Conservation (phyloP, 2,888 invertebrate species). For the Trissonchulus sp. region DNA sequence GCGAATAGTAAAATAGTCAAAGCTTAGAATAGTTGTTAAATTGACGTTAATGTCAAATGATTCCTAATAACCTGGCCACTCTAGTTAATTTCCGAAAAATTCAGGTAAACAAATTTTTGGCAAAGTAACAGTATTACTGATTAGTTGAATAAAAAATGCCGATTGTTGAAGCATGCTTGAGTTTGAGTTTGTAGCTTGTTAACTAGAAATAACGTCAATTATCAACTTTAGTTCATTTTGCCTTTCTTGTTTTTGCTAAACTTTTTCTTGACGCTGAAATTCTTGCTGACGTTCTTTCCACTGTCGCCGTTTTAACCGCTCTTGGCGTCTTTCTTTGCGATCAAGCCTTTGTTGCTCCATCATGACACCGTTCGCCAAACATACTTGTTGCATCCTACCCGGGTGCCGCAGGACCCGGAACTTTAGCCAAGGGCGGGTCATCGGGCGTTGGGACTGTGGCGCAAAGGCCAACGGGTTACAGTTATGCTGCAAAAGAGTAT, state of each 20-base stretch:
- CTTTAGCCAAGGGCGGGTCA: no score
- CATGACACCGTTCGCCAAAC: not conserved
- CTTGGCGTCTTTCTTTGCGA: not conserved
- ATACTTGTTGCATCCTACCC: not conserved
- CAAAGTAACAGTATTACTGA: not conserved
- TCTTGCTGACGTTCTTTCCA: not conserved
- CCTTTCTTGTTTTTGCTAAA: no score
- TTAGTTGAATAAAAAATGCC: not conserved
- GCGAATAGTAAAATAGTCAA: no score
- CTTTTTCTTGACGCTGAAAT: not conserved
- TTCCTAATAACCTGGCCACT: not conserved
- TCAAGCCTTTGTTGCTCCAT: not conserved
- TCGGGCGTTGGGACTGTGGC: not conserved
- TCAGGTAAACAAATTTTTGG: not conserved
- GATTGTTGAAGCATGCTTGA: no score
- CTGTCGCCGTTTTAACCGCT: not conserved
- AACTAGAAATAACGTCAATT: no score
- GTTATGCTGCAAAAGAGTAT: not conserved
- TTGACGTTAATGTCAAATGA: not conserved
- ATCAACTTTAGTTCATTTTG: no score
- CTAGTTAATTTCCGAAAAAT: not conserved
- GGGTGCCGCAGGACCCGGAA: no score
- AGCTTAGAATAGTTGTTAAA: not conserved
- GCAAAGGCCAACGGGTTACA: not conserved
- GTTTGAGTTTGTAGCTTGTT: no score